These are phyloP conservation scores for Aelia acuminata DNA, from an alignment of 2,888 invertebrate species.

Conservation along the genomic window DNA sequence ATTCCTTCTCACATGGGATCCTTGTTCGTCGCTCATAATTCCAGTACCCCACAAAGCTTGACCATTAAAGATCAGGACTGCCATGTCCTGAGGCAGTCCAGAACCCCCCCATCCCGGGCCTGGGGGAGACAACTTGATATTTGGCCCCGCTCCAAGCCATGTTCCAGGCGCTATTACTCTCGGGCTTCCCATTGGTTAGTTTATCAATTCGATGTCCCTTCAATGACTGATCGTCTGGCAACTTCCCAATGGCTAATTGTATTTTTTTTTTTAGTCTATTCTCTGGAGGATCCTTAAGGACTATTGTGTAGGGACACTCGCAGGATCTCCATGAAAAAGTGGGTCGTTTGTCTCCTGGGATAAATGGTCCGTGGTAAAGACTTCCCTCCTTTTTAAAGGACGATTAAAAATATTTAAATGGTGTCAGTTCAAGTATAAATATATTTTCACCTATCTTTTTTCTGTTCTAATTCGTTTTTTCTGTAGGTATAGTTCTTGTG, in stretches of 20 bases:
- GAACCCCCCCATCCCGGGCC: background rate
- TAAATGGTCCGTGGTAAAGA: background rate
- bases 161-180: constrained; percentile 46
- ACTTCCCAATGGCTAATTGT: constrained; percentile 30
- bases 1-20: background rate
- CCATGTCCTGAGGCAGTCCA: background rate
- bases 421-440: too few relatives aligned
- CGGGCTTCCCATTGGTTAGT: constrained; percentile 30
- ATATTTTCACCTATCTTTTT: too few relatives aligned
- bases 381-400: background rate
- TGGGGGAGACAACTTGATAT: background rate
- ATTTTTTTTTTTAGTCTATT: background rate
- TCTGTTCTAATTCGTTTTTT: too few relatives aligned
- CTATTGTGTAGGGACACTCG: background rate
- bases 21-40: background rate
- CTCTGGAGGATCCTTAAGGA: constrained; percentile 29
- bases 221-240: constrained; percentile 34
- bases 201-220: constrained; percentile 10
- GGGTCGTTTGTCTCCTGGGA: background rate
- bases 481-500: too few relatives aligned
- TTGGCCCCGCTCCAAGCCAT: background rate
- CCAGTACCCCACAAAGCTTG: background rate
- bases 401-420: too few relatives aligned
- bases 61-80: background rate
- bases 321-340: constrained; percentile 14